Percentiles rank a stretch among this genome's conserved stretches.
Conservation (phyloP, 1,140 invertebrate species). For the Coelopa frigida region DNA sequence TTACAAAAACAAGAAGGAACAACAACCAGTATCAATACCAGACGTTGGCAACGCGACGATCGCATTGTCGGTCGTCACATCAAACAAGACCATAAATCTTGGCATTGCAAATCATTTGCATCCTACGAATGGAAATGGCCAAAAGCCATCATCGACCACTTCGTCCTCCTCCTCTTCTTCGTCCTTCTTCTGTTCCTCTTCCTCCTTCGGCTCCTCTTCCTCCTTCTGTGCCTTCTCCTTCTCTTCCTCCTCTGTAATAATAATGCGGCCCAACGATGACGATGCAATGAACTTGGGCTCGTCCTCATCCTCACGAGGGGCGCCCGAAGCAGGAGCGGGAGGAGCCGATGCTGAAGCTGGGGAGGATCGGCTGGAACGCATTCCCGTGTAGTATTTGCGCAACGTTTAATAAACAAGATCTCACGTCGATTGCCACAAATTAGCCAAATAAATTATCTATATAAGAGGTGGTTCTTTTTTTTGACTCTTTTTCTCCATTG, state of each 20-base stretch:
- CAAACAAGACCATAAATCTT: slow-evolving; percentile 44
- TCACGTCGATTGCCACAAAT: slow-evolving; percentile 35
- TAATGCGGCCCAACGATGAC: too few species aligned
- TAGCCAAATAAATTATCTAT: slow-evolving; percentile 33
- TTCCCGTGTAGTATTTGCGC: slow-evolving; percentile 19
- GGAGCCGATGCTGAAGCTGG: slow-evolving; percentile 5
- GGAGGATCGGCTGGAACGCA: slow-evolving; percentile 1
- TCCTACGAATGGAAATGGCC: too few species aligned
- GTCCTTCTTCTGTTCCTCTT: too few species aligned
- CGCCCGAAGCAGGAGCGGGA: background rate
- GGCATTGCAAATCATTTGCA: slow-evolving; percentile 33
- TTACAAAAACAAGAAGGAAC: too few species aligned
- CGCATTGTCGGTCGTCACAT: slow-evolving; percentile 40
- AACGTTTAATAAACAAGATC: slow-evolving; percentile 38
- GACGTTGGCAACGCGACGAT: too few species aligned
- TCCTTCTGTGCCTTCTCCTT: too few species aligned
- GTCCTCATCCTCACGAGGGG: background rate
- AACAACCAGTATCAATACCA: too few species aligned
- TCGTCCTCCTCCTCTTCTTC: too few species aligned
- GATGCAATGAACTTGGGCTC: background rate
- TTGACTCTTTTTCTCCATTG: too few species aligned
- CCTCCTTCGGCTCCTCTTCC: too few species aligned
- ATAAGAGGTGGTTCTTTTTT: slow-evolving; percentile 4
- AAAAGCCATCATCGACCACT: too few species aligned
- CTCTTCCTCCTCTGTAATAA: too few species aligned